These are phyloP conservation scores for Myxocyprinus asiaticus DNA, from an alignment of 2,113 vertebrate species.

Conservation along the genomic window DNA sequence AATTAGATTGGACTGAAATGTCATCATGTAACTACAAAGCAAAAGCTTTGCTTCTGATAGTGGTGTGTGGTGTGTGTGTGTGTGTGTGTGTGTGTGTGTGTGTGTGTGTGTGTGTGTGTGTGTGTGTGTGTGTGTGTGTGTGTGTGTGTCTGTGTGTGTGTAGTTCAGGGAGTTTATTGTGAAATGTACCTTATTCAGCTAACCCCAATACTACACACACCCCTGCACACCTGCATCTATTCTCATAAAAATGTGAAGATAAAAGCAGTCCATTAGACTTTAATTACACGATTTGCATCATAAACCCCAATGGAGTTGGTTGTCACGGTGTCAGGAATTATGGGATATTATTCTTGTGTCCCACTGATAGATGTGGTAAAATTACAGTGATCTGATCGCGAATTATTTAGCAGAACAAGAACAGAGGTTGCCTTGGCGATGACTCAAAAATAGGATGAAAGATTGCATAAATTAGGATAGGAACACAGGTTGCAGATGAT, in stretches of 20 bases:
- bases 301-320: not conserved
- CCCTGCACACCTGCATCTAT: not conserved
- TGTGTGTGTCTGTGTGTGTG: too few species aligned
- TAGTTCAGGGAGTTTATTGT: not conserved
- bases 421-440: not conserved
- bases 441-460: not conserved
- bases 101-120: too few species aligned
- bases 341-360: not conserved
- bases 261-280: not conserved
- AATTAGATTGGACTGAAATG: constrained; percentile 7
- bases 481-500: not conserved
- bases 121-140: too few species aligned
- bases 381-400: not conserved
- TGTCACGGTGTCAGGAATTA: not conserved
- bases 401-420: not conserved
- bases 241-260: not conserved
- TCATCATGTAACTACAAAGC: constrained; percentile 7
- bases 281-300: not conserved
- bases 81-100: too few species aligned
- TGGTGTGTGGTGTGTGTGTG: too few species aligned
- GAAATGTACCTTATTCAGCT: not conserved
- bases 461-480: too few species aligned
- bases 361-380: constrained; percentile 1
- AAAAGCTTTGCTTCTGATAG: not conserved
- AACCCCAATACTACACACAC: not conserved